Base-by-base conservation (phyloP, 2,113 vertebrate species). In the Baryphthengus martii region DNA sequence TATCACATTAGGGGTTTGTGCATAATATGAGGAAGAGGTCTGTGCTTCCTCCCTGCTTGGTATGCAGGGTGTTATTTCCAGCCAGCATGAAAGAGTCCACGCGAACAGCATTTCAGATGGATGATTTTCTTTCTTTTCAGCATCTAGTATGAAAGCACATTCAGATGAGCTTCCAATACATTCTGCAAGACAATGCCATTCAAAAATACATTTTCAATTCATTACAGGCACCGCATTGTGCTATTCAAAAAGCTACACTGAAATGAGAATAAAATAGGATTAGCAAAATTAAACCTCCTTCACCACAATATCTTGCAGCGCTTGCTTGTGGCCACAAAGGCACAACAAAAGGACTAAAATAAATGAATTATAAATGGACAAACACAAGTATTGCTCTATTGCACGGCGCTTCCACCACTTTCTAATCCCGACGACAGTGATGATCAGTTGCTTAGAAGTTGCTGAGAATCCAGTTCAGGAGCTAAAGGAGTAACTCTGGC, bases 261-360 rank as follows among this genome's bases (percentile, higher is more conserved):
- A 70, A 92, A 89, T 7, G 58, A 65, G 85, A 94, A 87, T 75
- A 72, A 82, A 96, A 72, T 56, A 65, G 78, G 92, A 95, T 93
- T 91, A 95, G 88, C 82, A 56, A 88, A 90, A 91, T 75, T 59
- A 67, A 94, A 71, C 65, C 68, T 73, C 66, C 81, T 53, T 68
- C 37, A 3, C 24, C 15, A 39, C 73, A 62, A 53, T 66, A 89
- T 92, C 63, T 76, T 42, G 81, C 74, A 11, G 83, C 44, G 6
- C 42, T 83, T 26, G 42, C 81, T 77, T 23, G 40, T 53, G 75
- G 88, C 75, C 83, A 11, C 25, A 79, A 88, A 88, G 74, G 37
- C 40, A 13, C 68, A 58, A 91, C 67, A 49, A 70, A 90, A 80
- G 91, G 74, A 40, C 28, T 11, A 68, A 76, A 3, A 70, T 37